Conservation (phyloP, 2,797 vertebrate genomes). For the Cyclopterus lumpus region DNA sequence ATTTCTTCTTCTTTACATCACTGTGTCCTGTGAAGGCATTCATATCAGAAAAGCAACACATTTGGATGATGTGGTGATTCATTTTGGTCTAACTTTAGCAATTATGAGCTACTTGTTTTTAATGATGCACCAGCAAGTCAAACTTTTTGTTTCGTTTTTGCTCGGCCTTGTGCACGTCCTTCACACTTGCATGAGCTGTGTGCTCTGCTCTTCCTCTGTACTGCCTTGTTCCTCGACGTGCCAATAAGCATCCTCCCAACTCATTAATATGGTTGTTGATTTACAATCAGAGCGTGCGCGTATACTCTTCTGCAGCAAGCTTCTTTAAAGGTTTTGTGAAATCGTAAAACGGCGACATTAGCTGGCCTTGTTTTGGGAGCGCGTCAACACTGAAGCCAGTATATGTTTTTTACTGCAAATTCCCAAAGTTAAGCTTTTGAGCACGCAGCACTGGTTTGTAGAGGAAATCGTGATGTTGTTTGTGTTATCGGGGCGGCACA, state of each 20-base stretch:
- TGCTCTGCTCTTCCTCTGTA: slow-evolving; percentile 23
- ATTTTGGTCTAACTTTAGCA: not conserved
- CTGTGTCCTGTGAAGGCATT: not conserved
- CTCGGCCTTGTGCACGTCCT: not conserved
- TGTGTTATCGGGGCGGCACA: slow-evolving; percentile 12
- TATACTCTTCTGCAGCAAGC: not conserved
- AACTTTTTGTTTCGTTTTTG: not conserved
- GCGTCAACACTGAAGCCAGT: not conserved
- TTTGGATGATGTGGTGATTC: not conserved
- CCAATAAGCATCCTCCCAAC: slow-evolving; percentile 32
- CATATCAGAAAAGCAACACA: not conserved
- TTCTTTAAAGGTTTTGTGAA: not conserved
- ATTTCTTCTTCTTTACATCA: too few relatives aligned
- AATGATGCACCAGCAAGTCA: too few relatives aligned
- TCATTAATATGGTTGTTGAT: slow-evolving; percentile 58
- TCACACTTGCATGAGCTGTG: slow-evolving; percentile 31
- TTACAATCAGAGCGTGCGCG: slow-evolving; percentile 38
- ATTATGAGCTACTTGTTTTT: not conserved
- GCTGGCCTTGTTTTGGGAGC: slow-evolving; percentile 9
- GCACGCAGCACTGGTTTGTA: not conserved
- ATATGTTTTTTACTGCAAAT: not conserved
- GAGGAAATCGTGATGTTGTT: slow-evolving; percentile 13
- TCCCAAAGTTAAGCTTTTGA: not conserved
- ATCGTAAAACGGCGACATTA: slow-evolving; percentile 14
- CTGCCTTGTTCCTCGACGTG: slow-evolving; percentile 30